Base-by-base conservation (phyloP, 1,140 invertebrate genomes). In the Formica exsecta region DNA sequence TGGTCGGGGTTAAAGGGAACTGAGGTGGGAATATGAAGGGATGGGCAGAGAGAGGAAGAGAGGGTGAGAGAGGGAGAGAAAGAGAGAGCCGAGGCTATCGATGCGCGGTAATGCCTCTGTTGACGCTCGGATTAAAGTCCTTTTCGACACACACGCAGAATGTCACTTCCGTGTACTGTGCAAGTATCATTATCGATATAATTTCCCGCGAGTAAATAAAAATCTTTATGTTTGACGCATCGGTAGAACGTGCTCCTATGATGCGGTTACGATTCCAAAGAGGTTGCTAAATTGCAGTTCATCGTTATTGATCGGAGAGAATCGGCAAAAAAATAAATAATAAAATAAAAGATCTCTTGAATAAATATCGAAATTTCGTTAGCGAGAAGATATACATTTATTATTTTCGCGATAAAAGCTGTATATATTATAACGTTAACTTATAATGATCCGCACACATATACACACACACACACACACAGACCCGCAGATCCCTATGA, bases 101-200 rank as follows among this genome's bases (percentile, higher is more conserved):
- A 88, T 91, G 85, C 87, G 70, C 88, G 81, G 87, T 92, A 91
- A 92, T 92, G 80, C 91, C 81, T 91, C 91, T 92, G 87, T 92
- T 92, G 91, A 92, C 91, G 91, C 89, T 87, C 83, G 89, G 89
- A 89, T 92, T 92, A 92, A 91, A 91, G 90, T 91, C 79, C 76
- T 90, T 92, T 92, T 87, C 84, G 68, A 88, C 70, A 80, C 64
- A 80, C 76, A 86, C 88, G 57, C 83, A 16, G 68, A 13, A 61
- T 71, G 79, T 73, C 68, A 74, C 68, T 61, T 73, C 51, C 57
- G 79, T 44, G 29, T 25, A 19, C 25, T 25, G 38, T 81, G 51
- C 59, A 83, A 83, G 79, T 83, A 83, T 83, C 68, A 83, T 73
- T 74, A 73, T 22, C 65, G 22, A 80, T 51, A 51, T 83, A 44